Conservation (phyloP, 2,113 vertebrate species). For the Hydrochoerus hydrochaeris region DNA sequence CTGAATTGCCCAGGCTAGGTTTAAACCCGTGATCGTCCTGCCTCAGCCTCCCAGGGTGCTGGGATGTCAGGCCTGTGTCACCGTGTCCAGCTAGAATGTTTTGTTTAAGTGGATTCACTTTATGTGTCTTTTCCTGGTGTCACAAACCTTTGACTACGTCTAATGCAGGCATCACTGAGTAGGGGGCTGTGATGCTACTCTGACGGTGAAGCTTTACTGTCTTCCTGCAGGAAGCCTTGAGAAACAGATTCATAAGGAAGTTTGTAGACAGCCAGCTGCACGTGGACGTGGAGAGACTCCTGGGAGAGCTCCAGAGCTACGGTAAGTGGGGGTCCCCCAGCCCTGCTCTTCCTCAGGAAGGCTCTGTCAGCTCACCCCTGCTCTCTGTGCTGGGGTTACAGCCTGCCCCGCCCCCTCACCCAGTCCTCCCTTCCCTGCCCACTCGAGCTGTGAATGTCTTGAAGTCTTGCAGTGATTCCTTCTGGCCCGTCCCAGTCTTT, state of each 20-base stretch:
- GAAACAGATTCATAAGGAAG: slow-evolving; percentile 83
- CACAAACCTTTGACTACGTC: not conserved
- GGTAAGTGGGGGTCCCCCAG: slow-evolving; percentile 73
- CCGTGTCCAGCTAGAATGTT: not conserved
- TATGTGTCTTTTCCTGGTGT: not conserved
- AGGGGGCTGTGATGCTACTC: not conserved
- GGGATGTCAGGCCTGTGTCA: not conserved
- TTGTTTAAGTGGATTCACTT: not conserved
- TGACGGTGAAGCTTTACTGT: not conserved
- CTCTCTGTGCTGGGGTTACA: not conserved
- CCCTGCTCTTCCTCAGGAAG: not conserved
- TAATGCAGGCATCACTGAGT: not conserved
- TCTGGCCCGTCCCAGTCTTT: not conserved
- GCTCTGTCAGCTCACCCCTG: too few species aligned
- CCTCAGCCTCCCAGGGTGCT: not conserved
- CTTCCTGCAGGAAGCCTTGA: slow-evolving; percentile 82
- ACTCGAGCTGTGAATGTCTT: not conserved
- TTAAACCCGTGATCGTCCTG: not conserved
- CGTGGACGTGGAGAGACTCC: slow-evolving; percentile 77
- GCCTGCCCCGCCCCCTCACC: not conserved
- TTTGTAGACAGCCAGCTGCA: slow-evolving; percentile 84
- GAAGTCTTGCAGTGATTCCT: not conserved
- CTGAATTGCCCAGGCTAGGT: not conserved
- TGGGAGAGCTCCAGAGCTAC: slow-evolving; percentile 74
- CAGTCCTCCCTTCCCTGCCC: not conserved